Percentiles rank a stretch among this genome's conserved stretches.
Conservation (phyloP, 1,140 invertebrate genomes). For the Agrypnia vestita region DNA sequence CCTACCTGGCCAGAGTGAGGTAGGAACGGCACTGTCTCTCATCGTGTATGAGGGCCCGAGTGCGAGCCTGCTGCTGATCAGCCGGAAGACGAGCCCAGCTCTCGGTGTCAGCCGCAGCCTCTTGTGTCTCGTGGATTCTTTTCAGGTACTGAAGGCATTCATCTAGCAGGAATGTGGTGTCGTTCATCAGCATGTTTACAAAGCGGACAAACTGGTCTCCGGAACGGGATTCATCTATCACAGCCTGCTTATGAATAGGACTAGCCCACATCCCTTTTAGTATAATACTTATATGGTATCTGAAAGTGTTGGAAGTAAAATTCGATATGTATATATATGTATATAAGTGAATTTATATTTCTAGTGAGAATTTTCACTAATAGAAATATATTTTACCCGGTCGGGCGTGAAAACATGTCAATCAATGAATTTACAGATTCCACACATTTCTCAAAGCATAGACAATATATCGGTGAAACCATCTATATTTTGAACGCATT, state of each 20-base stretch:
- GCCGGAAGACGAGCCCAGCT: conserved; percentile 79
- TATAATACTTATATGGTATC: conserved; percentile 97
- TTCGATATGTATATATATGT: too few species aligned
- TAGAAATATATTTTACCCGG: too few species aligned
- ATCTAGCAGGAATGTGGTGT: conserved; percentile 97
- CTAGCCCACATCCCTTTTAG: conserved; percentile 91
- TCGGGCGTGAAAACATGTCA: too few species aligned
- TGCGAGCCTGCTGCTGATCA: conserved; percentile 85
- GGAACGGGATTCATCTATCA: conserved; percentile 87
- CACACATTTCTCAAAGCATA: too few species aligned
- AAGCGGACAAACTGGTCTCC: conserved; percentile 98
- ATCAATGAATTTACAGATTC: too few species aligned
- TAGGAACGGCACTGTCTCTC: conserved; percentile 96
- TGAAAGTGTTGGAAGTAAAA: too few species aligned
- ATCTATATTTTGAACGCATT: too few species aligned
- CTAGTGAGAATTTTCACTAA: too few species aligned
- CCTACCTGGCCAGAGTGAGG: conserved; percentile 87
- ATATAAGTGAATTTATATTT: too few species aligned
- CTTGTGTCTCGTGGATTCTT: conserved; percentile 95
- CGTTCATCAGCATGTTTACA: conserved; percentile 99
- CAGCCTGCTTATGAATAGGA: conserved; percentile 77
- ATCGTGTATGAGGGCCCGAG: conserved; percentile 88
- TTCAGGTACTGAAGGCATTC: conserved; percentile 96
- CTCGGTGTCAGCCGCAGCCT: conserved; percentile 76
- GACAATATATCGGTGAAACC: too few species aligned